Conservation (phyloP, 2,797 vertebrate genomes). For the Crenuchus spilurus region DNA sequence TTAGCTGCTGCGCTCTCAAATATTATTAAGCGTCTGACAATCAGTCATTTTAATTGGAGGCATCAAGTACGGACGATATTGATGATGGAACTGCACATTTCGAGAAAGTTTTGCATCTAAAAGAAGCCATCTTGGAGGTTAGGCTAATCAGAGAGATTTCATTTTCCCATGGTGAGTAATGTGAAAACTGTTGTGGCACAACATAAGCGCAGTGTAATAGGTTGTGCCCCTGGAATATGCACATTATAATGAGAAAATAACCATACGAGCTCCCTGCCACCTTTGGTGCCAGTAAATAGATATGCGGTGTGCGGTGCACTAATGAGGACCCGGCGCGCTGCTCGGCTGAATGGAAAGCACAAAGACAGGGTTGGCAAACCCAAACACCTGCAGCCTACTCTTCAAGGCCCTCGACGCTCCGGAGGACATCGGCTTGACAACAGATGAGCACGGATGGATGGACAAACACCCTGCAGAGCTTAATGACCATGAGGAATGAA, state of each 20-base stretch:
- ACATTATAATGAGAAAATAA: conserved; percentile 48
- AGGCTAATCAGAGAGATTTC: conserved; percentile 24
- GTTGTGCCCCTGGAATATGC: conserved; percentile 34
- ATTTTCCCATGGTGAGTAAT: conserved; percentile 31
- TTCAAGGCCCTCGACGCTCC: conserved; percentile 42
- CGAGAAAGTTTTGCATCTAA: background rate
- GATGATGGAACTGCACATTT: conserved; percentile 15
- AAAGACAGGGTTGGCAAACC: conserved; percentile 38
- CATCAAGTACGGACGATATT: conserved; percentile 20
- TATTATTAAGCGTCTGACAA: conserved; percentile 46
- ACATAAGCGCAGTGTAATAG: conserved; percentile 42
- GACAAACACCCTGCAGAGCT: conserved; percentile 29
- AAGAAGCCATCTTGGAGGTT: conserved; percentile 27
- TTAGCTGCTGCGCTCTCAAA: conserved; percentile 39
- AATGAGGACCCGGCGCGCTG: conserved; percentile 32
- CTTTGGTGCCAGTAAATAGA: conserved; percentile 35
- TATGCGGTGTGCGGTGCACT: conserved; percentile 18
- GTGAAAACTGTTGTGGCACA: conserved; percentile 27
- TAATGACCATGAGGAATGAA: conserved; percentile 30
- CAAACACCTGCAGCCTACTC: conserved; percentile 44
- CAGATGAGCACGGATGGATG: conserved; percentile 42
- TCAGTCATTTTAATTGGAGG: conserved; percentile 48
- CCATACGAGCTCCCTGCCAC: conserved; percentile 38
- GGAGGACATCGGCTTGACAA: conserved; percentile 46
- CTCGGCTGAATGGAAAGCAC: conserved; percentile 23